A percentile compares a stretch with the other conserved stretches of the same genome.
Conservation (phyloP, 37 sponge, comb jelly and placozoan genomes). For the Aplysina aerophoba region DNA sequence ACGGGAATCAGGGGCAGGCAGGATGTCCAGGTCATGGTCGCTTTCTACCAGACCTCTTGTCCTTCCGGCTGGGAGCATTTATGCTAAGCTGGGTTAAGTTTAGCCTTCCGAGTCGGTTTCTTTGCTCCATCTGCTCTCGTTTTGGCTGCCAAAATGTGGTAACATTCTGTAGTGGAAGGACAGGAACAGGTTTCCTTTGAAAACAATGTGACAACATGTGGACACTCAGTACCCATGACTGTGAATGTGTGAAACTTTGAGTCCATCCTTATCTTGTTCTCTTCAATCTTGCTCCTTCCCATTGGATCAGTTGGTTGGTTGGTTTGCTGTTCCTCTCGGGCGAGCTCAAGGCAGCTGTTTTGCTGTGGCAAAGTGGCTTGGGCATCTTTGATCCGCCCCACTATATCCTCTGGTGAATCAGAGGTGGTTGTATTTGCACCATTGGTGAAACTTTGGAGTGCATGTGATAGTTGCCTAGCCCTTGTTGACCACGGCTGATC, state of each 20-base stretch:
- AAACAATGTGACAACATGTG: constrained; percentile 51
- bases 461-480: constrained; percentile 34
- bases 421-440: not conserved
- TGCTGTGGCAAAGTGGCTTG: not conserved
- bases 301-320: too few species aligned
- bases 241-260: constrained; percentile 36
- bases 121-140: constrained; percentile 35
- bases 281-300: too few species aligned
- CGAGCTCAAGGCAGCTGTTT: too few species aligned
- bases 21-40: constrained; percentile 36
- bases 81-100: constrained; percentile 54
- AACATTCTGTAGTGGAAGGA: constrained; percentile 51
- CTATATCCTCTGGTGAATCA: constrained; percentile 43
- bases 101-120: not conserved
- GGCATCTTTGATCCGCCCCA: constrained; percentile 8
- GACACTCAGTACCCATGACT: constrained; percentile 27
- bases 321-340: too few species aligned
- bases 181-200: constrained; percentile 67
- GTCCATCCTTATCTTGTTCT: not conserved
- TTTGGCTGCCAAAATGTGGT: constrained; percentile 60
- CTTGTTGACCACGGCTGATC: constrained; percentile 40
- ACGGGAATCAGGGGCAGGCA: constrained; percentile 23
- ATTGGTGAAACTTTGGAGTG: not conserved
- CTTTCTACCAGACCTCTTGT: constrained; percentile 44
- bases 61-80: constrained; percentile 25